These are phyloP conservation scores for Agonopterix subpropinquella DNA, from an alignment of 2,888 invertebrate species.

Conservation along the genomic window DNA sequence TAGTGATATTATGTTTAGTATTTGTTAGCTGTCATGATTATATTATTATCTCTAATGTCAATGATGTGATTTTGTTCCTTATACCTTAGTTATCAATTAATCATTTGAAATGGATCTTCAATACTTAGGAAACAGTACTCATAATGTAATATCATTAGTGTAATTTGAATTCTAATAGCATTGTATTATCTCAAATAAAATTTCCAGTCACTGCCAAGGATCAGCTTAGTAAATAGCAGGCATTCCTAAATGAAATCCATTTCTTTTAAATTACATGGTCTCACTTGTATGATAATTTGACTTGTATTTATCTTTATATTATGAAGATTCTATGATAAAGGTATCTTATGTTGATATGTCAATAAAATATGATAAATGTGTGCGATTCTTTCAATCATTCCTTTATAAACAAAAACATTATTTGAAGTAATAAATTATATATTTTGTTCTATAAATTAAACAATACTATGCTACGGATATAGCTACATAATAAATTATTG, in stretches of 20 bases:
- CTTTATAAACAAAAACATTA: background rate
- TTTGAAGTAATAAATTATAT: background rate
- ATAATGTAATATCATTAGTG: slow-evolving; percentile 16
- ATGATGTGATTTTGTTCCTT: slow-evolving; percentile 63
- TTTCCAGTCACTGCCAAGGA: slow-evolving; percentile 59
- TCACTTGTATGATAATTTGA: slow-evolving; percentile 69
- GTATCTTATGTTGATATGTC: slow-evolving; percentile 66
- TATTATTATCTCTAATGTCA: slow-evolving; percentile 42
- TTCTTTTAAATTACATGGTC: slow-evolving; percentile 61
- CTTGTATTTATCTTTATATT: slow-evolving; percentile 64
- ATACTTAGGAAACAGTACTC: slow-evolving; percentile 25
- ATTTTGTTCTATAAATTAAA: slow-evolving; percentile 2
- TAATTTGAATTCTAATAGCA: slow-evolving; percentile 17
- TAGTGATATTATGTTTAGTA: slow-evolving; percentile 63
- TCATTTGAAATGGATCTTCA: slow-evolving; percentile 48
- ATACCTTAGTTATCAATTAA: slow-evolving; percentile 34
- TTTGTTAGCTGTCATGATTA: slow-evolving; percentile 47
- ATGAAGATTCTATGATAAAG: slow-evolving; percentile 63
- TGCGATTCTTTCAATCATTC: slow-evolving; percentile 25
- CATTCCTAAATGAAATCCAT: slow-evolving; percentile 60
- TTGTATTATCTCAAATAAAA: slow-evolving; percentile 8
- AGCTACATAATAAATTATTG: slow-evolving; percentile 37
- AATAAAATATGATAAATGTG: slow-evolving; percentile 58
- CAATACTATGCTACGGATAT: slow-evolving; percentile 4
- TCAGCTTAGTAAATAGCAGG: slow-evolving; percentile 40